Evolutionary conservation across 1,140 invertebrate genomes (phyloP), one percentile per base, ranked within the genome.

Genomic region (Nasonia longicornis): DNA sequence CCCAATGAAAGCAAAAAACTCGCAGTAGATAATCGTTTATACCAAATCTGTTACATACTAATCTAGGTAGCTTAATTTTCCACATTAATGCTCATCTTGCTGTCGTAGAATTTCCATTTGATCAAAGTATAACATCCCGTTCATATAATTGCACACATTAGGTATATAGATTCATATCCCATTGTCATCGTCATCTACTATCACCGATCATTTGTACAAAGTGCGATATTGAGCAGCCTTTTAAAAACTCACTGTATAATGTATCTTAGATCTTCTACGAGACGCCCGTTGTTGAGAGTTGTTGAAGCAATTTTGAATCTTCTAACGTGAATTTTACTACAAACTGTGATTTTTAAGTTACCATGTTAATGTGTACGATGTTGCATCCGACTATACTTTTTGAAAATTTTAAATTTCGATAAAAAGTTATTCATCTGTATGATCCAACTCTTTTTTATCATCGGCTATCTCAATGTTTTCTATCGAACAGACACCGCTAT

Each of bases 161-260:
- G n/a, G 16, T 38, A 29, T 42, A 7, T 35, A 35, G 31, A 35
- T 35, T 35, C 31, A 35, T n/a, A 67, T 67, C 14, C 22, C 72
- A 58, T 58, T 26, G 38, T 70, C 67, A 70, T 70, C 42, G 6
- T 77, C 75, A 77, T 29, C 66, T 63, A 77, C 66, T 63, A 77
- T 29, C 20, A 52, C 31, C 8, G n/a, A 77, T 38, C n/a, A 67
- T 38, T 63, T 71, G 45, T 78, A 52, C 42, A 52, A 78, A 52
- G 52, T 77, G 20, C 66, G 45, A 70, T 22, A 70, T 58, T 35
- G 20, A 58, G 67, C n/a, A 48, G 14, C 35, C 38, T 67, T 67
- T 29, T 45, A 26, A 52, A 1, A 70, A 71, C 0, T 38, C 69
- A 42, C 12, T 42, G 3, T 35, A 35, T 35, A 35, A 38, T 12